Evolutionary conservation across 2,113 vertebrate genomes (phyloP), one percentile per base, ranked within the genome.

Genomic region (Hepsetus odoe): DNA sequence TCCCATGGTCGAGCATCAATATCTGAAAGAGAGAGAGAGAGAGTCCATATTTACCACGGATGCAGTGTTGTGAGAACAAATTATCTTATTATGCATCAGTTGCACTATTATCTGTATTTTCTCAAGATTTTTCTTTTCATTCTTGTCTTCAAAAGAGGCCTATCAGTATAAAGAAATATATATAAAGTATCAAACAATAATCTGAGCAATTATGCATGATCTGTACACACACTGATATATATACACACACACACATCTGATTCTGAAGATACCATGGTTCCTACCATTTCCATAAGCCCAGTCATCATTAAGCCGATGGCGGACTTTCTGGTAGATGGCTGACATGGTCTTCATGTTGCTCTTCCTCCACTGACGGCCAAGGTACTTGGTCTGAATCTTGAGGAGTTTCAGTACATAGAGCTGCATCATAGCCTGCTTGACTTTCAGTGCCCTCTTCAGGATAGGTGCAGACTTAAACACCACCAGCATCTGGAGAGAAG

Each of bases 371-470:
- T 93, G 93, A 5, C 93, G 91, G 0, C 95, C 95, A 61, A 96
- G 89, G 83, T 96, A 96, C 82, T 96, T 93, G 82, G 92, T 92
- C 90, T 99, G 78, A 71, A 95, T 93, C 84, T 96, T 96, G 22
- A 98, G 86, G 67, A 99, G 93, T 69, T 95, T 96, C 71, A 99
- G 93, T 1, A 98, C 94, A 0, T 98, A 99, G 12, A 99, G 94
- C 83, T 99, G 98, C 92, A 99, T 94, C 96, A 97, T 98, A 86
- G 97, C 98, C 88, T 99, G 97, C 83, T 97, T 98, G 80, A 98
- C 97, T 86, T 98, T 99, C 80, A 99, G 94, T 0, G 97, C 95
- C 3, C 97, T 92, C 86, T 99, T 99, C 84, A 99, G 90, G 85
- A 99, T 99, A 0, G 98, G 98, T 6, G 98, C 97, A 0, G 97